These are phyloP conservation scores for Heteractis magnifica DNA, from an alignment of 92 coral and sea anemone species.

Conservation along the genomic window DNA sequence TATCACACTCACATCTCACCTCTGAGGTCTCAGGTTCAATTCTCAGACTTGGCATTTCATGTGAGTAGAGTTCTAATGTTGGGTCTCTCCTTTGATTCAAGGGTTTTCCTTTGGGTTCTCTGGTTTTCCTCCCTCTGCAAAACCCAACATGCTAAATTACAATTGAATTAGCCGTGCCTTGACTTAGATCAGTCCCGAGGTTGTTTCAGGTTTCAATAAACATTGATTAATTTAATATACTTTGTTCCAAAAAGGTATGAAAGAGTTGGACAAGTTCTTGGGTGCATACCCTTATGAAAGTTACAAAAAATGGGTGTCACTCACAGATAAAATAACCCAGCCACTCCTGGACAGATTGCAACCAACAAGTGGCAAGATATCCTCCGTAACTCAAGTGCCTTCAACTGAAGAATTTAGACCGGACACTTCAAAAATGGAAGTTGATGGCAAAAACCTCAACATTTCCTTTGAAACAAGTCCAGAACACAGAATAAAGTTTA, in stretches of 20 bases:
- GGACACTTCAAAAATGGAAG: conserved; percentile 12
- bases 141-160: no score
- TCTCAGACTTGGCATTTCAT: no score
- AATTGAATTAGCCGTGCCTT: no score
- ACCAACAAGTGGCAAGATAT: conserved; percentile 73
- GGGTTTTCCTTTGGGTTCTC: no score
- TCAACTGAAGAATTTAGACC: conserved; percentile 44
- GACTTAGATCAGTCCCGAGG: no score
- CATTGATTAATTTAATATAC: background rate
- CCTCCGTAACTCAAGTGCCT: conserved; percentile 77
- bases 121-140: no score
- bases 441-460: conserved; percentile 26
- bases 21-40: no score
- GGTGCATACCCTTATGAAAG: conserved; percentile 89
- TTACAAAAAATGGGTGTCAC: conserved; percentile 88
- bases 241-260: conserved; percentile 54
- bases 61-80: no score
- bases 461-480: conserved; percentile 41
- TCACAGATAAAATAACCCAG: conserved; percentile 70
- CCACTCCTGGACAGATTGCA: conserved; percentile 69
- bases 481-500: conserved; percentile 65
- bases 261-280: conserved; percentile 76
- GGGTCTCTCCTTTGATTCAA: no score
- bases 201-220: no score
- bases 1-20: no score